Evolutionary conservation across 2,797 vertebrate species (phyloP), one percentile per base, ranked within the genome.

Genomic region (Synanceia verrucosa): DNA sequence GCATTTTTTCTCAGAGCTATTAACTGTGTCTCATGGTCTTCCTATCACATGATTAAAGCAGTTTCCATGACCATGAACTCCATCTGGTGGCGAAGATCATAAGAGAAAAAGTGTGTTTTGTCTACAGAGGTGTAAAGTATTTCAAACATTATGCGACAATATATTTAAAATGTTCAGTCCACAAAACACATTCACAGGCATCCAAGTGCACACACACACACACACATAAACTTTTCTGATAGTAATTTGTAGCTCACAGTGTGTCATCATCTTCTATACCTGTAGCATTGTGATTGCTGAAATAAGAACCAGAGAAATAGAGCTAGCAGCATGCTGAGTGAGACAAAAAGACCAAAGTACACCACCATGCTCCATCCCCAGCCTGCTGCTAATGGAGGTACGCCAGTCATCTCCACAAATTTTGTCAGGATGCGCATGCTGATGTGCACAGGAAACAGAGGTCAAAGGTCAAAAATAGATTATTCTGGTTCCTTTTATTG

Each of bases 291-390:
- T 21, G 67, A 74, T 6, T 78, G 64, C 55, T 46, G 48, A 41
- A 78, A 16, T 41, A 82, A 61, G 24, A 80, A 52, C 24, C 65
- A 70, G 31, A 87, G 67, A 16, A 85, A 57, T 41, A 78, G 43
- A 33, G 34, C 58, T 1, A 86, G 21, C 46, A 76, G 43, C 13
- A 37, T 16, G 24, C 71, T 18, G 44, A 82, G 50, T 1, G 11
- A 68, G 8, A 74, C 11, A 11, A 77, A 83, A 14, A 77, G 26
- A 50, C 46, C 31, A 18, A 60, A 13, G 50, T 78, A 86, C 26
- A 79, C 44, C 68, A n/a, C 39, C 0, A 2, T 14, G 63, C 78
- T 88, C 71, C 76, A 83, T 70, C 19, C 73, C 78, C 65, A 78
- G 21, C 70, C 70, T 43, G 58, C 68, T 24, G 43, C 13, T 36